These are phyloP conservation scores for Tetanocera ferruginea DNA, from an alignment of 2,888 invertebrate genomes.

Conservation along the genomic window DNA sequence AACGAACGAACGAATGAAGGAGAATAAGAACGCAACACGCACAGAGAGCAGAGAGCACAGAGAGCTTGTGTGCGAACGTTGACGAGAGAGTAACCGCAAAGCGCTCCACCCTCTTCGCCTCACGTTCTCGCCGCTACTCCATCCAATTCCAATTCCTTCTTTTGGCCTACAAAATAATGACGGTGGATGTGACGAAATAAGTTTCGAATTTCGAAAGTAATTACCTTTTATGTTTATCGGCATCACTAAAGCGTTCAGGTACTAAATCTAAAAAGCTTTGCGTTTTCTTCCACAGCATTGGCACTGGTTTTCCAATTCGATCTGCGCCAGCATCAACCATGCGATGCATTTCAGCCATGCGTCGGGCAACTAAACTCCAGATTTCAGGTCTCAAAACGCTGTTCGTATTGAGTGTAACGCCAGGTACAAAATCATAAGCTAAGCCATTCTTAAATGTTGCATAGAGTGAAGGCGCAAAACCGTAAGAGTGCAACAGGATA, in stretches of 20 bases:
- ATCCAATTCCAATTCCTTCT: slow-evolving; percentile 48
- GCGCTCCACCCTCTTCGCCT: slow-evolving; percentile 21
- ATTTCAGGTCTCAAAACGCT: slow-evolving; percentile 77
- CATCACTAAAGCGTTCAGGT: slow-evolving; percentile 79
- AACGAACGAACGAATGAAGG: slow-evolving; percentile 18
- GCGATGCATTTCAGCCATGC: slow-evolving; percentile 88
- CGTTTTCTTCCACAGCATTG: slow-evolving; percentile 83
- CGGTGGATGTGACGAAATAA: slow-evolving; percentile 49
- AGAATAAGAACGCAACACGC: slow-evolving; percentile 32
- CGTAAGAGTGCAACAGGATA: slow-evolving; percentile 77
- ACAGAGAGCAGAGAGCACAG: slow-evolving; percentile 25
- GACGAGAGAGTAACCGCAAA: slow-evolving; percentile 18
- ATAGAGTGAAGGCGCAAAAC: slow-evolving; percentile 88
- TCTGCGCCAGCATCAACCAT: slow-evolving; percentile 63
- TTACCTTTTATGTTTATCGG: slow-evolving; percentile 80
- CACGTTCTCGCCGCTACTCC: slow-evolving; percentile 39
- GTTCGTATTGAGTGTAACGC: slow-evolving; percentile 79
- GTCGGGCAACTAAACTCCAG: slow-evolving; percentile 81
- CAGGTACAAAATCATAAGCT: slow-evolving; percentile 89
- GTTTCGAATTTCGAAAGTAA: slow-evolving; percentile 47
- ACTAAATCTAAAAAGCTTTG: slow-evolving; percentile 81
- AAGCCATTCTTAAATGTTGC: slow-evolving; percentile 95
- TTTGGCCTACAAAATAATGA: slow-evolving; percentile 53
- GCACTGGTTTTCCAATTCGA: slow-evolving; percentile 66
- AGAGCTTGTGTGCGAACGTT: slow-evolving; percentile 16